Evolutionary conservation across 1,140 invertebrate species (phyloP).

Genomic region (Caenorhabditis briggsae): DNA sequence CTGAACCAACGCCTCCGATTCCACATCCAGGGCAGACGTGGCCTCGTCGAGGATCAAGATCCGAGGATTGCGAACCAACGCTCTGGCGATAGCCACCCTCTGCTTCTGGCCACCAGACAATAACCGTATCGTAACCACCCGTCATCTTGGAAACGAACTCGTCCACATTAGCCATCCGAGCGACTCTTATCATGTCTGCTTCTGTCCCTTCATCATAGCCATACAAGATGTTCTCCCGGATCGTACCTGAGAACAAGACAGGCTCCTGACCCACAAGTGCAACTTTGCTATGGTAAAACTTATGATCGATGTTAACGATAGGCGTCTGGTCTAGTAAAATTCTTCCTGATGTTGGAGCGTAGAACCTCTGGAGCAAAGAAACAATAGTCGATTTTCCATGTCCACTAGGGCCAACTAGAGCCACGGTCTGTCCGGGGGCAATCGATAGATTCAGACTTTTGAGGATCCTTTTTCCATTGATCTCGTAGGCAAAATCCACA

Average conservation of each 20-base stretch:
- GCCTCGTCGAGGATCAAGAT: conserved; percentile 75
- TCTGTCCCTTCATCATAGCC: conserved; percentile 68
- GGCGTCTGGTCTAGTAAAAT: conserved; percentile 68
- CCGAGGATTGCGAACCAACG: conserved; percentile 72
- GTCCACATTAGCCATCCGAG: conserved; percentile 78
- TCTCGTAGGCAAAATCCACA: conserved; percentile 78
- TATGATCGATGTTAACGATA: conserved; percentile 9
- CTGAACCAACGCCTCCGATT: conserved; percentile 67
- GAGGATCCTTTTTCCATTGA: conserved; percentile 68
- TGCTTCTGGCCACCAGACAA: conserved; percentile 72
- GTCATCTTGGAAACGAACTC: conserved; percentile 77
- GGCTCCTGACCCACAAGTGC: conserved; percentile 73
- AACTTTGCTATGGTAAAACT: conserved; percentile 63
- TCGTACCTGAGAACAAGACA: conserved; percentile 69
- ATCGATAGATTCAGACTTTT: conserved; percentile 81
- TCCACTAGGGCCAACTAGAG: conserved; percentile 83
- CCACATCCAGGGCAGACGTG: conserved; percentile 69
- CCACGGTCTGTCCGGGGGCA: conserved; percentile 85
- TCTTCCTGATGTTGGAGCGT: conserved; percentile 78
- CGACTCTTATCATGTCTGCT: conserved; percentile 69
- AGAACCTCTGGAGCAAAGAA: conserved; percentile 79
- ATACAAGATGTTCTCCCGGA: conserved; percentile 74
- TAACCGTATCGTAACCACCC: conserved; percentile 77
- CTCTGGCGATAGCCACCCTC: conserved; percentile 74
- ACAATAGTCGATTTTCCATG: conserved; percentile 79